A percentile compares a stretch with the other conserved stretches of the same genome.
Conservation (phyloP, 2,888 invertebrate species). For the Ferdinandea cuprea region DNA sequence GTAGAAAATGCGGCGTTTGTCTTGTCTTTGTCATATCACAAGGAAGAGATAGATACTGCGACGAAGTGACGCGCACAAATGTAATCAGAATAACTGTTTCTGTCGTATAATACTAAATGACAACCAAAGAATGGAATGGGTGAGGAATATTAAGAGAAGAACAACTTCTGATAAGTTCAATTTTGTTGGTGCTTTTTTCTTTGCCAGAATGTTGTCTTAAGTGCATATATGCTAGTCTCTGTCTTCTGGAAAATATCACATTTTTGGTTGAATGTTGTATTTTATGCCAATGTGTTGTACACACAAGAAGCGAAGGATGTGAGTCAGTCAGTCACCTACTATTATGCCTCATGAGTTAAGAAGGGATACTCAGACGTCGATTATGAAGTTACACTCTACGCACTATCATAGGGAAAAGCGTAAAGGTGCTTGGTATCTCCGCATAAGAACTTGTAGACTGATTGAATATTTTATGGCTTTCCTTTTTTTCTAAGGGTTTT, state of each 20-base stretch:
- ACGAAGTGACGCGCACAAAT: slow-evolving; percentile 16
- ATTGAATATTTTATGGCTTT: slow-evolving; percentile 33
- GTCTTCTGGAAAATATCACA: slow-evolving; percentile 33
- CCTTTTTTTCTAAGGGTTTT: slow-evolving; percentile 1
- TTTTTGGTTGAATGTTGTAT: not conserved
- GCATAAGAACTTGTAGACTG: slow-evolving; percentile 15
- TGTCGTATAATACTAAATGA: slow-evolving; percentile 42
- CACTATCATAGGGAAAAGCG: not conserved
- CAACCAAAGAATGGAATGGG: not conserved
- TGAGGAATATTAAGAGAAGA: slow-evolving; percentile 2
- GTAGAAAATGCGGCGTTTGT: slow-evolving; percentile 10
- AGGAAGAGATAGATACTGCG: slow-evolving; percentile 17
- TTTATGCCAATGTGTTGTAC: not conserved
- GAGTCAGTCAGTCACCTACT: slow-evolving; percentile 22
- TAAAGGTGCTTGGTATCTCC: slow-evolving; percentile 16
- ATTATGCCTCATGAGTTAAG: slow-evolving; percentile 36
- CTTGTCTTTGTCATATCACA: slow-evolving; percentile 30
- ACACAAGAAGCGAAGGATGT: slow-evolving; percentile 1
- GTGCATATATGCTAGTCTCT: slow-evolving; percentile 17
- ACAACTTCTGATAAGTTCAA: not conserved
- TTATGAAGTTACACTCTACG: slow-evolving; percentile 16
- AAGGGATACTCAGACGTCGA: slow-evolving; percentile 17
- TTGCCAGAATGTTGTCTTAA: slow-evolving; percentile 6
- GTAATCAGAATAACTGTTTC: slow-evolving; percentile 52
- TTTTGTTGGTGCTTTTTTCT: not conserved